phyloP scores from a whole-genome alignment of 1,140 invertebrate genomes.

The Paraescarpia echinospica region DNA sequence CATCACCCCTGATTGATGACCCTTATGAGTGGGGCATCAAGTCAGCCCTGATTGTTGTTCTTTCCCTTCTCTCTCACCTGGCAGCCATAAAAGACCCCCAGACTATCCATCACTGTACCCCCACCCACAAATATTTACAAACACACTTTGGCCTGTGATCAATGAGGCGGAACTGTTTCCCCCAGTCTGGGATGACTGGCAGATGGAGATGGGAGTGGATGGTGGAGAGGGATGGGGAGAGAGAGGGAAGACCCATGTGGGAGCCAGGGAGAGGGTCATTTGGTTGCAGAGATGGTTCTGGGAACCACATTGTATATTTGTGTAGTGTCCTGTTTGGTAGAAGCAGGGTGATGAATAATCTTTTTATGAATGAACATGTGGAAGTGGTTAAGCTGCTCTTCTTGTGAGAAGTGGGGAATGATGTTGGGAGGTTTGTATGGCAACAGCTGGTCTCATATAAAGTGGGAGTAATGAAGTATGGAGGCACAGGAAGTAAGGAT shows the following conservation, averaged over 20 bases:
- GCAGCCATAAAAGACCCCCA: neutral
- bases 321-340: neutral
- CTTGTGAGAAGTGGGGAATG: neutral
- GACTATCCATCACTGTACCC: neutral
- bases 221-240: neutral
- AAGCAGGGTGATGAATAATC: neutral
- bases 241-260: neutral
- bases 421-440: neutral
- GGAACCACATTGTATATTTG: neutral
- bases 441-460: neutral
- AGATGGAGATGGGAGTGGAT: neutral
- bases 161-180: conserved; percentile 3
- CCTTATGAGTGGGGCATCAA: neutral
- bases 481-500: neutral
- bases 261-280: neutral
- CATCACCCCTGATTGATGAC: neutral
- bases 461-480: neutral
- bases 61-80: neutral
- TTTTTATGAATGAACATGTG: neutral
- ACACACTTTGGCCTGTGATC: neutral
- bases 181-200: neutral
- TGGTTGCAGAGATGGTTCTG: neutral
- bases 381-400: neutral
- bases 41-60: neutral
- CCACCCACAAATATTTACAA: neutral